Base-by-base conservation (phyloP, 2,888 invertebrate genomes). In the Bhutanitis thaidina region DNA sequence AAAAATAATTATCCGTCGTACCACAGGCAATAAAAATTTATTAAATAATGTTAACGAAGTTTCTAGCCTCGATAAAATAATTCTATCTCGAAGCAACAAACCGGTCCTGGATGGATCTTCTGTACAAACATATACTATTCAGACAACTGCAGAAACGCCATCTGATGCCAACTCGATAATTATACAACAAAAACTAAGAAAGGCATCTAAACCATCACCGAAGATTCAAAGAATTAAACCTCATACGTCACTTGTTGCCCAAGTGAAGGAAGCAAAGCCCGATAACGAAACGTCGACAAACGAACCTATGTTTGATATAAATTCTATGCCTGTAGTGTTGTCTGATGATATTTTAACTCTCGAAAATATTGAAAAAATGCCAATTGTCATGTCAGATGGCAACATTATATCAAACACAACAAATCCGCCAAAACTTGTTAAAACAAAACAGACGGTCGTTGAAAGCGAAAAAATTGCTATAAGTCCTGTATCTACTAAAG, bases 301-400 rank as follows among this genome's bases (percentile, higher is more conserved):
- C 9, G 91, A 90, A 46, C 69, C 83, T 50, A 77, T 92, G 56
- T 92, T 94, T 58, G 94, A 95, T 69, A 94, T 94, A 30, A 93
- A 93, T 72, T 93, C 93, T 1, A 94, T 94, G 93, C 94, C 94
- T 1, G 93, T 94, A 55, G 93, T 94, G 3, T 73, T 94, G 36
- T 93, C 93, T 29, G 94, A 94, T 60, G 94, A 94, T 61, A 90
- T 93, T 35, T 74, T 94, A 52, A 93, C 93, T 0, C 91, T 93
- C 0, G 93, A 93, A 65, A 92, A 80, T 62, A 92, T 93, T 45
- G 93, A 93, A 60, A 93, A 92, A 65, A 92, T 93, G 91, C 93
- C 93, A 0, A 90, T 93, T 29, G 91, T 93, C 0, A 87, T 88
- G 85, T 75, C 89, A 0, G 89, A 88, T 55, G 84, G 82, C 8